Conservation (phyloP, 30 jellyfish, hydroid and myxozoan species). For the Sanderia malayensis region DNA sequence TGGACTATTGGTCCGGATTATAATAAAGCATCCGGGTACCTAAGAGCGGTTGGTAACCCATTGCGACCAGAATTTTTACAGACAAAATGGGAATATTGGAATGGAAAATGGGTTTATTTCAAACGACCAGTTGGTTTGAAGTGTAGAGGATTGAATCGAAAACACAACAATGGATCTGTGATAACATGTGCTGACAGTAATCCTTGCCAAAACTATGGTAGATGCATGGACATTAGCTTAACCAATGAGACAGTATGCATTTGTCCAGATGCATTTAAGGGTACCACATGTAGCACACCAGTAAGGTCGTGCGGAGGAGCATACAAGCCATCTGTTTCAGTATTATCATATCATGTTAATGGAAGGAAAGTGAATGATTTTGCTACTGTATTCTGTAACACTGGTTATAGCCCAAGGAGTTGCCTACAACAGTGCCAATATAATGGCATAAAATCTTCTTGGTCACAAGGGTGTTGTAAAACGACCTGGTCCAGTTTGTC, state of each 20-base stretch:
- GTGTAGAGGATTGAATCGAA: not conserved
- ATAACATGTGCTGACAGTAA: not conserved
- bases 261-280: not conserved
- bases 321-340: not conserved
- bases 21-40: no score
- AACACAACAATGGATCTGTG: not conserved
- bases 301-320: not conserved
- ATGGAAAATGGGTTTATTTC: not conserved
- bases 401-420: slow-evolving; percentile 24
- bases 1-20: no score
- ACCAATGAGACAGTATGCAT: not conserved
- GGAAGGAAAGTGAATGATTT: slow-evolving; percentile 13
- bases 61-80: no score
- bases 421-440: slow-evolving; percentile 31
- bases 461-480: no score
- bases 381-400: slow-evolving; percentile 44
- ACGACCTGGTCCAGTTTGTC: no score
- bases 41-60: no score
- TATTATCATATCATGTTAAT: not conserved
- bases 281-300: not conserved
- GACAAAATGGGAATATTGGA: no score
- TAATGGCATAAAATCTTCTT: not conserved
- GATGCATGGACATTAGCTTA: not conserved
- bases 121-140: not conserved
- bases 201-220: not conserved